These are phyloP conservation scores for Acrossocheilus fasciatus DNA, from an alignment of 2,797 vertebrate genomes.

Conservation along the genomic window DNA sequence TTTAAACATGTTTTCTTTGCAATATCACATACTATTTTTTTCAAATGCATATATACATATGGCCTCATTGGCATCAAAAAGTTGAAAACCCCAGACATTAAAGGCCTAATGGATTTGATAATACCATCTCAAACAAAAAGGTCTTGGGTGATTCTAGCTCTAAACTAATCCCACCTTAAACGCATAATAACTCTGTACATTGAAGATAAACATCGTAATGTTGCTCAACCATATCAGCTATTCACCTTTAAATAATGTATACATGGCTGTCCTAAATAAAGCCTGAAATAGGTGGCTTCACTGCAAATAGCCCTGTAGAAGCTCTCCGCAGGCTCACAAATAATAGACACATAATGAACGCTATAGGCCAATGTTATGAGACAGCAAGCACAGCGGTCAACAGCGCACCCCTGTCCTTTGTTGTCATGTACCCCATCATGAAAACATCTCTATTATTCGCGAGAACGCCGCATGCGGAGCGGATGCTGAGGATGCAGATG, in stretches of 20 bases:
- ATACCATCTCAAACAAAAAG: neutral
- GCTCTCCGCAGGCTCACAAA: neutral
- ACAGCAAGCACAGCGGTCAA: conserved; percentile 7
- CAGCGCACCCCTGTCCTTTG: conserved; percentile 22
- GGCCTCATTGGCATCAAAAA: neutral
- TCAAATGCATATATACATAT: neutral
- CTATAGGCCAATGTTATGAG: neutral
- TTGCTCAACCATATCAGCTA: neutral
- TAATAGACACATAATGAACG: neutral
- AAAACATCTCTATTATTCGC: neutral
- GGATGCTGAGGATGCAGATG: conserved; percentile 5
- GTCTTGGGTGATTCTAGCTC: neutral
- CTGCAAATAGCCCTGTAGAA: neutral
- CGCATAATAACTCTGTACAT: neutral
- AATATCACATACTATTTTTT: neutral
- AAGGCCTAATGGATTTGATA: neutral
- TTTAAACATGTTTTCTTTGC: neutral
- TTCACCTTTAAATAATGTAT: neutral
- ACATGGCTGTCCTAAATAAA: neutral
- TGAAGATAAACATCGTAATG: neutral
- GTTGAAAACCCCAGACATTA: neutral
- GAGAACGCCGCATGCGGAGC: conserved; percentile 2
- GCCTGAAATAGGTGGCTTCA: neutral
- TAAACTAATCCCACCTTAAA: neutral
- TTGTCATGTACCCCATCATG: conserved; percentile 26